A percentile compares a stretch with the other conserved stretches of the same genome.
phyloP scores from a whole-genome alignment of 2,113 vertebrate species.

The Pagrus major region DNA sequence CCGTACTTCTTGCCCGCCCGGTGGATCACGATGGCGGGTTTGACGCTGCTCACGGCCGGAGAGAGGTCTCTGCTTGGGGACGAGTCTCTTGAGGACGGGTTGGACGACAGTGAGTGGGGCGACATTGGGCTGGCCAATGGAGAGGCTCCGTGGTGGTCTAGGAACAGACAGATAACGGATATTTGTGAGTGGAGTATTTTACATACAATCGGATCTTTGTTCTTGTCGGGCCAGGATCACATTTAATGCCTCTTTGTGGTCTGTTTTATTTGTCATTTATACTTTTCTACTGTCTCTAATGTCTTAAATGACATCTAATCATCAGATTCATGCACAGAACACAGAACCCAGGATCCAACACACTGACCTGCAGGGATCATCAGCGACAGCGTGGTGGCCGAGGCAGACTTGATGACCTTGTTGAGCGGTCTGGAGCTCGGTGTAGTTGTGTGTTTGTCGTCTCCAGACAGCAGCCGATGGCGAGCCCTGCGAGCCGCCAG shows the following conservation, averaged over 20 bases:
- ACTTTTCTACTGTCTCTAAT: too few species aligned
- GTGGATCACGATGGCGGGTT: constrained; percentile 94
- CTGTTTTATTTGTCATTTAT: neutral
- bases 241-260: neutral
- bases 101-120: constrained; percentile 96
- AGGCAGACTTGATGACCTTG: constrained; percentile 99
- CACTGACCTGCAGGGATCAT: constrained; percentile 94
- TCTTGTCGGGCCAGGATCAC: too few species aligned
- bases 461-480: constrained; percentile 94
- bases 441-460: constrained; percentile 89
- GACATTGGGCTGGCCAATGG: constrained; percentile 98
- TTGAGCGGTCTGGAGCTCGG: constrained; percentile 88
- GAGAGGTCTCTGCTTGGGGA: constrained; percentile 96
- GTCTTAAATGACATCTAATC: too few species aligned
- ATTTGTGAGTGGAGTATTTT: neutral
- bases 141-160: constrained; percentile 94
- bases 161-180: neutral
- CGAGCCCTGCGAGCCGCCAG: constrained; percentile 94
- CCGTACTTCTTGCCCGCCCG: constrained; percentile 97
- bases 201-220: too few species aligned
- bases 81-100: constrained; percentile 97
- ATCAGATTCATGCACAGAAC: too few species aligned
- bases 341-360: neutral
- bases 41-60: constrained; percentile 87
- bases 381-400: constrained; percentile 94